A percentile compares a stretch with the other conserved stretches of the same genome.
Evolutionary conservation across 2,113 vertebrate genomes (phyloP).

Genomic region (Alosa alosa): DNA sequence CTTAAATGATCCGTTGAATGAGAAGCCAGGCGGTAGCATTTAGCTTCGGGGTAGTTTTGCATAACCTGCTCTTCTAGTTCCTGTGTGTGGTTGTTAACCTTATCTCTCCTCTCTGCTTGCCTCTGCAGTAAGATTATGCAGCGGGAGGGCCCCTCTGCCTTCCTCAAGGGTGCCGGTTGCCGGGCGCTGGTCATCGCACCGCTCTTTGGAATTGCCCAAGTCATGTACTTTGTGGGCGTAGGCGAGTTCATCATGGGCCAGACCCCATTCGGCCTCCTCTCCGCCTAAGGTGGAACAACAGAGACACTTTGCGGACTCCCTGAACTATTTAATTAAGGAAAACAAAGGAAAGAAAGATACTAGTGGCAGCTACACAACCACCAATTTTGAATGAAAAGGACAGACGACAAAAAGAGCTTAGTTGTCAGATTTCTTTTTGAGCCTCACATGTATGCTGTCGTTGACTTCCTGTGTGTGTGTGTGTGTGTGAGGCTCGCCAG

Average conservation of each 20-base stretch:
- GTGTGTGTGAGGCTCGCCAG: conserved; percentile 36
- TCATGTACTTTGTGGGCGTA: conserved; percentile 78
- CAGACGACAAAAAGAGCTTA: neutral
- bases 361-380: conserved; percentile 54
- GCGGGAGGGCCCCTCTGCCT: conserved; percentile 75
- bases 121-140: conserved; percentile 72
- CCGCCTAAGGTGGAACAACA: conserved; percentile 40
- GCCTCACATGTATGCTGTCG: neutral
- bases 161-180: conserved; percentile 78
- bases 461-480: conserved; percentile 22
- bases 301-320: conserved; percentile 1
- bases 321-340: neutral
- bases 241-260: conserved; percentile 76
- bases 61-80: neutral
- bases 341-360: conserved; percentile 14
- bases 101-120: conserved; percentile 7
- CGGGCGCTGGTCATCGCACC: conserved; percentile 80
- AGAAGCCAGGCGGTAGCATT: no score
- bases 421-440: neutral
- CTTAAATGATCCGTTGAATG: no score
- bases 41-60: neutral
- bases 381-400: neutral
- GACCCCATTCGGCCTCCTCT: conserved; percentile 56
- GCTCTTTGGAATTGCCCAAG: conserved; percentile 80
- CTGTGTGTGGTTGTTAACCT: conserved; percentile 6